phyloP scores from a whole-genome alignment of 1,140 invertebrate species.

The Pseudomyrmex concolor region DNA sequence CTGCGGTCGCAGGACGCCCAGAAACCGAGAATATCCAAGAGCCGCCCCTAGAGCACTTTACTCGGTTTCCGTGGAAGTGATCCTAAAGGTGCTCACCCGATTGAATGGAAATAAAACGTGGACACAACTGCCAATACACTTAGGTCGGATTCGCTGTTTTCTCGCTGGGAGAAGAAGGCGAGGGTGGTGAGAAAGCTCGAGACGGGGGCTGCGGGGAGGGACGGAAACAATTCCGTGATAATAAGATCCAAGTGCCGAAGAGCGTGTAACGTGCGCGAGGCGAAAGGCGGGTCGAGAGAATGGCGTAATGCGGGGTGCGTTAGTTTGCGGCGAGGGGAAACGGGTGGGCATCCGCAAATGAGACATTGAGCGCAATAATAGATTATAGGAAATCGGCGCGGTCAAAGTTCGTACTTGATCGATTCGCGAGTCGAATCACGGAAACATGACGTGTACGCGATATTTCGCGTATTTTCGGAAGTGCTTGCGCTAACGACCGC shows the following conservation, averaged over 20 bases:
- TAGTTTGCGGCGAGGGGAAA: conserved; percentile 5
- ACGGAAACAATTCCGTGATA: conserved; percentile 76
- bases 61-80: conserved; percentile 67
- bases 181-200: neutral
- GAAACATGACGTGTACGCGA: too few relatives aligned
- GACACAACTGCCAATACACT: conserved; percentile 78
- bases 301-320: conserved; percentile 16
- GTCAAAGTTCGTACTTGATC: neutral
- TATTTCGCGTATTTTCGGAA: too few relatives aligned
- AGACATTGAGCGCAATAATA: neutral
- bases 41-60: conserved; percentile 56
- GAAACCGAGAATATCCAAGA: conserved; percentile 40
- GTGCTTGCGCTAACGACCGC: too few relatives aligned
- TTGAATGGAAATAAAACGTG: conserved; percentile 79
- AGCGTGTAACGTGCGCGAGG: conserved; percentile 24
- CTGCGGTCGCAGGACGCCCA: conserved; percentile 14
- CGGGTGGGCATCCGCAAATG: conserved; percentile 3
- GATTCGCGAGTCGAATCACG: neutral
- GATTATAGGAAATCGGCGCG: neutral
- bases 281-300: conserved; percentile 11
- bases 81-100: conserved; percentile 74
- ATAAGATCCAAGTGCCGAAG: conserved; percentile 70
- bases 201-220: conserved; percentile 12
- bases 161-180: conserved; percentile 22
- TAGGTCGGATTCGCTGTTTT: conserved; percentile 68